These are phyloP conservation scores for Leiothrix lutea DNA, from an alignment of 2,113 vertebrate species.

Conservation along the genomic window DNA sequence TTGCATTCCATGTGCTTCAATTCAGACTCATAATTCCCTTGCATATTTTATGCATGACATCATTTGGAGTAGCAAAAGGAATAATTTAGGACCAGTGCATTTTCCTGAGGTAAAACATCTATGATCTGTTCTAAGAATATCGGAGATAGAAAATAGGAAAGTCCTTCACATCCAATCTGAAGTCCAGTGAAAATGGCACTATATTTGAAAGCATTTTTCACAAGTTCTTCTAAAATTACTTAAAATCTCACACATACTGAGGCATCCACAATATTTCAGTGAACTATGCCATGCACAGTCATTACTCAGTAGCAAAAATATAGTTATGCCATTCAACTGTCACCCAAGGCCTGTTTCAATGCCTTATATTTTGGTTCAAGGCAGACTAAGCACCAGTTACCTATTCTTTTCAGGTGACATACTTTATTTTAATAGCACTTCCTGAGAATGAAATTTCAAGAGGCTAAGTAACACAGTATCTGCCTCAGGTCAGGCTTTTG, in stretches of 20 bases:
- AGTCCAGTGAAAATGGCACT: not conserved
- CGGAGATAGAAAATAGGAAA: not conserved
- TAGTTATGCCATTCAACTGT: not conserved
- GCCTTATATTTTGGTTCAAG: constrained; percentile 9
- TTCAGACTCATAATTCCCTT: not conserved
- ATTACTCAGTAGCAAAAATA: not conserved
- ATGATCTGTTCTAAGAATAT: not conserved
- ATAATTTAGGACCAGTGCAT: not conserved
- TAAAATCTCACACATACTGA: not conserved
- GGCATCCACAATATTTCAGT: not conserved
- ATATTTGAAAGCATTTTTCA: not conserved
- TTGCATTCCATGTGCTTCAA: not conserved
- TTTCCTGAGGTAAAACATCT: not conserved
- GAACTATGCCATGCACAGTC: not conserved
- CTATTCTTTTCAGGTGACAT: not conserved
- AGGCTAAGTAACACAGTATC: not conserved
- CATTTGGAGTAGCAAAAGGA: not conserved
- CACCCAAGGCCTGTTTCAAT: not conserved
- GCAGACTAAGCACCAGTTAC: not conserved
- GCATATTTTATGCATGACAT: not conserved
- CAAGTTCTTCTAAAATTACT: not conserved
- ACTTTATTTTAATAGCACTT: not conserved
- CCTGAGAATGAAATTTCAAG: not conserved
- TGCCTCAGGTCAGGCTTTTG: not conserved
- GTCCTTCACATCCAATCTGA: not conserved